A percentile compares a stretch with the other conserved stretches of the same genome.
Evolutionary conservation across 92 coral and sea anemone genomes (phyloP).

Genomic region (Phenganax subtilis): DNA sequence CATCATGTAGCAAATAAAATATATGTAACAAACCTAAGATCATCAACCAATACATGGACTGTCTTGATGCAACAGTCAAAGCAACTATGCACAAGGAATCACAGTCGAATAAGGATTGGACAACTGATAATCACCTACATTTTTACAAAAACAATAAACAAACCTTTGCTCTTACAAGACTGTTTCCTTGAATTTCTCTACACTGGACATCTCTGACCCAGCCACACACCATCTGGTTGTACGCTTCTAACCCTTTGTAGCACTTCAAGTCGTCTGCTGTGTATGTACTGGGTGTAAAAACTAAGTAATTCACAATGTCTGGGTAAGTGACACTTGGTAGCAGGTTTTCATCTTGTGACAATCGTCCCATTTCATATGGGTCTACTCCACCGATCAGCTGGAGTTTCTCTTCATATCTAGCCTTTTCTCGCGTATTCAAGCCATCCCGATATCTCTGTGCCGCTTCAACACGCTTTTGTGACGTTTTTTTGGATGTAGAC

Average conservation of each 20-base stretch:
- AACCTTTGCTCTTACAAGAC: neutral
- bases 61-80: no score
- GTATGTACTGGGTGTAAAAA: neutral
- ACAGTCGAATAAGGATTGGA: no score
- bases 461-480: neutral
- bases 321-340: neutral
- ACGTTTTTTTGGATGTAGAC: neutral
- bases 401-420: conserved; percentile 4
- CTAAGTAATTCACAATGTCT: neutral
- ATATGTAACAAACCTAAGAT: no score
- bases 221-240: conserved; percentile 1
- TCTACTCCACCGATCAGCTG: neutral
- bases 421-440: neutral
- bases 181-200: neutral
- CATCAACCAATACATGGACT: no score
- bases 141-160: neutral
- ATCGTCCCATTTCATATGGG: neutral
- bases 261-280: conserved; percentile 2
- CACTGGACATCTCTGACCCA: neutral
- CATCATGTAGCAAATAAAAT: no score
- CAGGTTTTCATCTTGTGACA: neutral
- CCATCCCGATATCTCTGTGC: neutral
- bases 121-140: neutral
- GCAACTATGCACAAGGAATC: no score
- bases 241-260: neutral